Evolutionary conservation across 2,113 vertebrate species (phyloP), one percentile per base, ranked within the genome.

Genomic region (Lagopus muta): DNA sequence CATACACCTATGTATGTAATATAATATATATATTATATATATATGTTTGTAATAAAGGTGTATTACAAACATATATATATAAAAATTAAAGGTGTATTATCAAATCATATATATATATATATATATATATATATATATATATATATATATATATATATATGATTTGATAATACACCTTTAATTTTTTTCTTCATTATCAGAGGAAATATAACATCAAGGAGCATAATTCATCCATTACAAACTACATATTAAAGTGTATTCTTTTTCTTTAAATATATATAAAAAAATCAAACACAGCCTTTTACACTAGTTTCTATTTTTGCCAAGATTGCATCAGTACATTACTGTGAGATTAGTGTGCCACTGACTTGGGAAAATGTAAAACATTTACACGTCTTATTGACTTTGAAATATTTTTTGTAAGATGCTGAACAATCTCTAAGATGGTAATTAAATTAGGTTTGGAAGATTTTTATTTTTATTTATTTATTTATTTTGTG

Each of bases 391-490:
- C 12, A 52, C 36, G 47, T 55, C 92, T 90, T 86, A 82, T 73
- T 88, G 86, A 54, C 54, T 94, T 92, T 30, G 21, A 92, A 86
- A 82, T 66, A 13, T 82, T 93, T 79, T 27, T 21, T 72, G 14
- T 86, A 65, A 86, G 90, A 69, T 34, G 54, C 13, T 24, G 64
- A 70, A 72, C 36, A 43, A 32, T 60, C 43, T 61, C 18, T 65
- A 48, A 27, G 30, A 42, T 60, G 0, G 0, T 54, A 82, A 55
- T 93, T 85, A 89, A 79, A 58, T 61, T 85, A 80, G 14, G 8
- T 58, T 84, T 82, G n/a, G 8, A 85, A 73, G 16, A 58, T 45
- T 24, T 48, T 12, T 48, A 24, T 48, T 6, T 21, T 21, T 47
- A 11, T 47, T 47, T 47, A 8, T 47, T 47, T 47, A 10, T 48